phyloP scores from a whole-genome alignment of 2,113 vertebrate genomes.

The Centropus unirufus region DNA sequence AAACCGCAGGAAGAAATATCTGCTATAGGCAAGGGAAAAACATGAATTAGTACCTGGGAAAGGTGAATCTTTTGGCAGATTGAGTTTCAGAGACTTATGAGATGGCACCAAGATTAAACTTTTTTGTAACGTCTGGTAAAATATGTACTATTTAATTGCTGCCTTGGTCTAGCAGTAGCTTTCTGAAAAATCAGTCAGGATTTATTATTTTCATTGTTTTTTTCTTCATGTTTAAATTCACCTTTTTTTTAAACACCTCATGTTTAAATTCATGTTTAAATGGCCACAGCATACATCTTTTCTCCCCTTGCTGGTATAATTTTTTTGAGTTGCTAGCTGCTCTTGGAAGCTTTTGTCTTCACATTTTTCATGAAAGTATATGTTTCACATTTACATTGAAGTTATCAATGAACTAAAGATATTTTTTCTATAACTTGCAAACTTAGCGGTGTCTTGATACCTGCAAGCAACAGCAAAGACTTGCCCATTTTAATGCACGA shows the following conservation, averaged over 20 bases:
- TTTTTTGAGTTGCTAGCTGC: neutral
- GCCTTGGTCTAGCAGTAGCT: neutral
- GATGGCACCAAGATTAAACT: neutral
- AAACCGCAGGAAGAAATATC: neutral
- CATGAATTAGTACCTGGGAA: neutral
- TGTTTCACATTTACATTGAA: neutral
- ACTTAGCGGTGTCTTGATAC: constrained; percentile 13
- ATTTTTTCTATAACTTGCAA: constrained; percentile 24
- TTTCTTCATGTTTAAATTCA: neutral
- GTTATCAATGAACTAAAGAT: constrained; percentile 17
- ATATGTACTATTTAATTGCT: neutral
- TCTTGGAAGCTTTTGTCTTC: neutral
- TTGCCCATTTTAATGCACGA: constrained; percentile 47
- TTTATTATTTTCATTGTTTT: neutral
- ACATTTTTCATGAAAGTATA: constrained; percentile 18
- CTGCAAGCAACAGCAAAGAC: neutral
- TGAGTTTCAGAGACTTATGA: neutral
- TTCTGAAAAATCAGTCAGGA: neutral
- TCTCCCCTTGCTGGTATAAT: neutral
- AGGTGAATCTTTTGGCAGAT: neutral
- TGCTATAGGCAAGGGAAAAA: neutral
- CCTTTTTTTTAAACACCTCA: constrained; percentile 12
- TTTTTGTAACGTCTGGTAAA: neutral
- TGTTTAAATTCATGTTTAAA: constrained; percentile 18
- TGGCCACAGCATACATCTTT: neutral